Evolutionary conservation across 2,888 invertebrate species (phyloP).

Genomic region (Vanessa cardui): DNA sequence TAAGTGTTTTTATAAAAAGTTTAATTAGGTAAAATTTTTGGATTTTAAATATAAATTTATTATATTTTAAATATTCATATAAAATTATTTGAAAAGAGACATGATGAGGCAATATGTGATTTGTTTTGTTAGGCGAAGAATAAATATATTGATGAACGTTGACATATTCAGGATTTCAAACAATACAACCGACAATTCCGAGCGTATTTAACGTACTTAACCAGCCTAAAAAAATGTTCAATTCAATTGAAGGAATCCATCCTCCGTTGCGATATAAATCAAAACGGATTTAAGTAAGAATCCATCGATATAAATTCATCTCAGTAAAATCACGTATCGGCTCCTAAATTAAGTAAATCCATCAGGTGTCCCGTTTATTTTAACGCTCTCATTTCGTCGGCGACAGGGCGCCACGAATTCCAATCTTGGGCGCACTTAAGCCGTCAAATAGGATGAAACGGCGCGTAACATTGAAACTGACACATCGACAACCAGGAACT

Average conservation of each 20-base stretch:
- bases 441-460: constrained; percentile 66
- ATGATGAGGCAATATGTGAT: too few species aligned
- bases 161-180: too few species aligned
- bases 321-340: constrained; percentile 21
- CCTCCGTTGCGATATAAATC: constrained; percentile 19
- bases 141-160: too few species aligned
- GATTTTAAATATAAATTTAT: too few species aligned
- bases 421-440: constrained; percentile 64
- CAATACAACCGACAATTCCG: too few species aligned
- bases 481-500: constrained; percentile 40
- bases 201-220: neutral
- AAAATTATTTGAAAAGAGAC: too few species aligned
- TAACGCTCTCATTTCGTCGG: constrained; percentile 34
- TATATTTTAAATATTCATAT: too few species aligned
- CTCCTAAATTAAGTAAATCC: constrained; percentile 30
- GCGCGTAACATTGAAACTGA: constrained; percentile 63
- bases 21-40: too few species aligned
- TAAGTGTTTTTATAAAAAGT: too few species aligned
- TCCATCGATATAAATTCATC: constrained; percentile 27
- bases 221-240: constrained; percentile 1
- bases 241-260: constrained; percentile 12
- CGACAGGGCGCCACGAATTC: constrained; percentile 51
- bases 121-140: too few species aligned
- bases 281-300: constrained; percentile 14
- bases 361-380: constrained; percentile 36